These are phyloP conservation scores for Pseudochirops cupreus DNA, from an alignment of 2,797 vertebrate species.

Conservation along the genomic window DNA sequence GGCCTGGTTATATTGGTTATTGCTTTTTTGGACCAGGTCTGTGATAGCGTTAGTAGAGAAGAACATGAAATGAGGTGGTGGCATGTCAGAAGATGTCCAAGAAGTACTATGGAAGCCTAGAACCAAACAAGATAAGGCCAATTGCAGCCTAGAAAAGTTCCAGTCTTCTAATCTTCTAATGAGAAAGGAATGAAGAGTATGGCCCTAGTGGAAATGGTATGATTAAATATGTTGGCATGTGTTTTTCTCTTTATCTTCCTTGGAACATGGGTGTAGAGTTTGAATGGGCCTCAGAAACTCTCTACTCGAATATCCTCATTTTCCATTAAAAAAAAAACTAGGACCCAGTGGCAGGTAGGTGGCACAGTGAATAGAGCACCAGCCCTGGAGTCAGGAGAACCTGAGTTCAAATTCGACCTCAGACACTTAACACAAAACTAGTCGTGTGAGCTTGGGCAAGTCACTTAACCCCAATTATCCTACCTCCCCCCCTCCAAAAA, in stretches of 20 bases:
- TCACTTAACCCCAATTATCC: no score
- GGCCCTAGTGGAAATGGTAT: background rate
- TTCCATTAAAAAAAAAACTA: background rate
- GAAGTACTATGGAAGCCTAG: conserved; percentile 66
- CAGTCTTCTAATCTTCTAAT: background rate
- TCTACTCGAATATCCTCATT: background rate
- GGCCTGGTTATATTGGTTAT: background rate
- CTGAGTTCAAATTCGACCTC: no score
- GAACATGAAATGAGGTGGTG: background rate
- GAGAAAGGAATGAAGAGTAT: background rate
- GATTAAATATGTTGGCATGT: background rate
- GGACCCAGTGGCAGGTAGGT: background rate
- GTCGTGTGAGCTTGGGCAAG: no score
- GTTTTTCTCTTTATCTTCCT: background rate
- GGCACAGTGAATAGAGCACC: no score
- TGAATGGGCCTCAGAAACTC: background rate
- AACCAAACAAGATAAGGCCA: background rate
- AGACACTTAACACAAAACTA: no score
- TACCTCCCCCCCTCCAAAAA: no score
- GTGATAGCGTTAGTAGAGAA: background rate
- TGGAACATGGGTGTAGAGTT: background rate
- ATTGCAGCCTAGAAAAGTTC: background rate
- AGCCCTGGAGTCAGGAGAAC: no score
- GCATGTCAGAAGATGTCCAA: background rate
- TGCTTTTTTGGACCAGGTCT: background rate